Conservation (phyloP, 2,113 vertebrate genomes). For the Rhynchopsitta pachyrhyncha region DNA sequence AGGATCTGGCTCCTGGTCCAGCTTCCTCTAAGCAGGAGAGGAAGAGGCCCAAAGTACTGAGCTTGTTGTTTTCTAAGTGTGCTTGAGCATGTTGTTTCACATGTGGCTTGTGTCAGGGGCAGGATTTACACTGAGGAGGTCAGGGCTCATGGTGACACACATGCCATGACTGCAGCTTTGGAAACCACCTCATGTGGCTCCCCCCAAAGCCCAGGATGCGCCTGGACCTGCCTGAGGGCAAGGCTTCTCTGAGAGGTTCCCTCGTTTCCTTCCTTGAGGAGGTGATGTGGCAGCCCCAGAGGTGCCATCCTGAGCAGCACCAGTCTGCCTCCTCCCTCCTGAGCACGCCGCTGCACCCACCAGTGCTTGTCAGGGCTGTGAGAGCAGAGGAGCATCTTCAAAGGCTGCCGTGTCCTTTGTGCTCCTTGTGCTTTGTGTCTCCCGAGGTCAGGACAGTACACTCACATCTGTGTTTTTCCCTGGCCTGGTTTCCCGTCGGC, state of each 20-base stretch:
- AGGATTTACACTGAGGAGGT: not conserved
- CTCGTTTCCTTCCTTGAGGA: not conserved
- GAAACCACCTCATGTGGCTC: not conserved
- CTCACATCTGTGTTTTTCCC: constrained; percentile 44
- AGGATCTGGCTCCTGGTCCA: not conserved
- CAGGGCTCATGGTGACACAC: fast-evolving
- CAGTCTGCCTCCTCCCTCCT: not conserved
- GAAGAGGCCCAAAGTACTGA: not conserved
- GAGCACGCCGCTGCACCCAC: not conserved
- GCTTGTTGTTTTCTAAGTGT: not conserved
- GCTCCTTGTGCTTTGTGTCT: not conserved
- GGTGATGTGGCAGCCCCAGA: not conserved
- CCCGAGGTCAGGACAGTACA: constrained; percentile 43
- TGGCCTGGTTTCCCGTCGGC: constrained; percentile 15
- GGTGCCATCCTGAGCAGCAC: not conserved
- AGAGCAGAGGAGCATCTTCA: not conserved
- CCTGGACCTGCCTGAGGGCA: not conserved
- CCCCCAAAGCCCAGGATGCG: not conserved
- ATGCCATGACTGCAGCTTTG: not conserved
- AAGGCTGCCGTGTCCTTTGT: not conserved
- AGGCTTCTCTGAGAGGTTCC: not conserved
- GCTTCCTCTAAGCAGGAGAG: not conserved
- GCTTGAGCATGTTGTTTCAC: not conserved
- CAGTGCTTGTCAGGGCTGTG: not conserved
- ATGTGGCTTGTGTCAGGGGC: not conserved